Evolutionary conservation across 2,797 vertebrate species (phyloP).

Genomic region (Hippocampus kuda): DNA sequence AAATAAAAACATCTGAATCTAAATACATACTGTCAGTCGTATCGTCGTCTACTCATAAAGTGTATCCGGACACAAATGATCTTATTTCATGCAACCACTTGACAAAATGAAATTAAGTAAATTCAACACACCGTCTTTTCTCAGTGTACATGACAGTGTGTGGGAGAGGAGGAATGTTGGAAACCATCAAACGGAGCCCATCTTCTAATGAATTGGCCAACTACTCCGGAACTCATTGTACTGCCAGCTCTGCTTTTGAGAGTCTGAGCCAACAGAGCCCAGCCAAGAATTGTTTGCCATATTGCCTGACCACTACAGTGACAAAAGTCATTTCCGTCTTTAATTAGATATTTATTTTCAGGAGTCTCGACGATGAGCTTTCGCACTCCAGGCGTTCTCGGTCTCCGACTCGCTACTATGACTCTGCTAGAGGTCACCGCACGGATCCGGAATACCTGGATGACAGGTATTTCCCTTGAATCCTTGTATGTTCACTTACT

Average conservation of each 20-base stretch:
- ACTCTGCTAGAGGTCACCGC: conserved; percentile 72
- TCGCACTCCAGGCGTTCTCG: conserved; percentile 86
- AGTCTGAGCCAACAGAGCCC: conserved; percentile 29
- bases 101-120: too few relatives aligned
- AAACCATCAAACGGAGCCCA: conserved; percentile 37
- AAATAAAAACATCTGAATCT: too few relatives aligned
- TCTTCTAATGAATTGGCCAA: conserved; percentile 55
- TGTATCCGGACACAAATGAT: too few relatives aligned
- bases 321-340: not conserved
- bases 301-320: not conserved
- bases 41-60: too few relatives aligned
- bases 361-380: conserved; percentile 98
- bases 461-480: conserved; percentile 74
- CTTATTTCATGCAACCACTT: too few relatives aligned
- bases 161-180: conserved; percentile 10
- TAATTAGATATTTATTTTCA: conserved; percentile 30
- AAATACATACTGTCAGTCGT: too few relatives aligned
- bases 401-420: conserved; percentile 87
- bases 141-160: not conserved
- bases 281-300: conserved; percentile 11
- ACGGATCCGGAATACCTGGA: conserved; percentile 77
- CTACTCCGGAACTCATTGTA: conserved; percentile 39
- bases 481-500: conserved; percentile 10
- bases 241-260: conserved; percentile 54
- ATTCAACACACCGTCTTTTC: too few relatives aligned